These are phyloP conservation scores for Lepidocyrtinus sp. DNA, from an alignment of 2,888 invertebrate genomes.

Conservation along the genomic window DNA sequence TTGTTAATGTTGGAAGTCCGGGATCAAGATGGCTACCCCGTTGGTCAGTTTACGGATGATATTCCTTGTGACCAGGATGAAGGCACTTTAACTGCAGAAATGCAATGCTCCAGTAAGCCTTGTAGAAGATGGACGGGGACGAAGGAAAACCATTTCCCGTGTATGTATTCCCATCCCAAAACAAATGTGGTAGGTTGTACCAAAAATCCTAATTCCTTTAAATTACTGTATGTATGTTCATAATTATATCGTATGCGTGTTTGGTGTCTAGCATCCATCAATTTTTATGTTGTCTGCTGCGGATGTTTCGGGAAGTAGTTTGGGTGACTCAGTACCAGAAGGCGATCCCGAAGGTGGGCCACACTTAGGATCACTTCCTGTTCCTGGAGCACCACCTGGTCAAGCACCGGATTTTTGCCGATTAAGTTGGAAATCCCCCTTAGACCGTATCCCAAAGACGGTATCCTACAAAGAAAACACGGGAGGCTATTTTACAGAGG, in stretches of 20 bases:
- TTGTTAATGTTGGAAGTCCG: conserved; percentile 43
- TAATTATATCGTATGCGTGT: too few species aligned
- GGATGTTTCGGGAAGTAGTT: background rate
- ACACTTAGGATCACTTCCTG: too few species aligned
- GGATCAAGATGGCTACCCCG: conserved; percentile 40
- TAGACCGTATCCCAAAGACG: background rate
- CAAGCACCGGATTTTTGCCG: too few species aligned
- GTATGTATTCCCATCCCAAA: conserved; percentile 22
- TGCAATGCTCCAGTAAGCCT: background rate
- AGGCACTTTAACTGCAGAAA: background rate
- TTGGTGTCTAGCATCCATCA: conserved; percentile 20
- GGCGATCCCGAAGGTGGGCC: too few species aligned
- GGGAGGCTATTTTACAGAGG: conserved; percentile 37
- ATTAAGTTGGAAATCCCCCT: too few species aligned
- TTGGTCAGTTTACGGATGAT: conserved; percentile 42
- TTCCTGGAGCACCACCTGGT: too few species aligned
- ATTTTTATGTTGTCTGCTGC: conserved; percentile 17
- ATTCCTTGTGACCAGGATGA: background rate
- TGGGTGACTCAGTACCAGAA: background rate
- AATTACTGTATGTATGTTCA: too few species aligned
- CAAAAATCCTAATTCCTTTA: too few species aligned
- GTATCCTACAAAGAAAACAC: background rate
- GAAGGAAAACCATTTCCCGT: conserved; percentile 16
- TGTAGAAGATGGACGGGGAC: background rate
- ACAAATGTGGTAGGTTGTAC: too few species aligned